Evolutionary conservation across 2,113 vertebrate genomes (phyloP), one percentile per base, ranked within the genome.

Genomic region (Stigmatopora argus): DNA sequence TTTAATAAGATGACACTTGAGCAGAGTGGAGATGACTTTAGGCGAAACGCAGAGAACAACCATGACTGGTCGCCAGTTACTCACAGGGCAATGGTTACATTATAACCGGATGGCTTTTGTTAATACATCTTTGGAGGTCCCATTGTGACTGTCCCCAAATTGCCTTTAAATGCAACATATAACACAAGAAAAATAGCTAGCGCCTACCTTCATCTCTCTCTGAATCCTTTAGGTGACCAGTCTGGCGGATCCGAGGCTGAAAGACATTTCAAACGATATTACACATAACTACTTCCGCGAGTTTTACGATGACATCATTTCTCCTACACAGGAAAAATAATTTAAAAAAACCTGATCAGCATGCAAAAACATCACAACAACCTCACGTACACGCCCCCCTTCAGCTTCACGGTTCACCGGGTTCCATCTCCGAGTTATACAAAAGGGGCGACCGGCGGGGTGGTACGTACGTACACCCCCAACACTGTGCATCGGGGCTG

Each of bases 131-230:
- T 70, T 26, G 47, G 23, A 6, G 62, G 59, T 60, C 59, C 26
- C 38, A 38, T 15, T 17, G 59, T 44, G 56, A 61, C 71, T 69
- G 15, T 18, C 61, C 34, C n/a, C 58, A 18, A 35, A 38, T 18
- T 47, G 49, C 52, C 64, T 62, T 45, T 47, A n/a, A 0, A 1
- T 73, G 67, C 34, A 47, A 53, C 41, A 26, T 67, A 64, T 11
- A 59, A 26, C n/a, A 41, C 61, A 19, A 45, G 61, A 21, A 52
- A 51, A 61, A 56, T 66, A 17, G 51, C 68, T 75, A 53, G 63
- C 57, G 56, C 81, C 8, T 87, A 92, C 91, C 91, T 92, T 92
- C 91, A 92, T 92, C 84, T 89, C 84, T 83, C 81, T 78, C 75
- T 71, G 72, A 84, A 83, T 86, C 86, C 81, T 85, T 85, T 69